Conservation (phyloP, 2,797 vertebrate species). For the Coregonus sp. region DNA sequence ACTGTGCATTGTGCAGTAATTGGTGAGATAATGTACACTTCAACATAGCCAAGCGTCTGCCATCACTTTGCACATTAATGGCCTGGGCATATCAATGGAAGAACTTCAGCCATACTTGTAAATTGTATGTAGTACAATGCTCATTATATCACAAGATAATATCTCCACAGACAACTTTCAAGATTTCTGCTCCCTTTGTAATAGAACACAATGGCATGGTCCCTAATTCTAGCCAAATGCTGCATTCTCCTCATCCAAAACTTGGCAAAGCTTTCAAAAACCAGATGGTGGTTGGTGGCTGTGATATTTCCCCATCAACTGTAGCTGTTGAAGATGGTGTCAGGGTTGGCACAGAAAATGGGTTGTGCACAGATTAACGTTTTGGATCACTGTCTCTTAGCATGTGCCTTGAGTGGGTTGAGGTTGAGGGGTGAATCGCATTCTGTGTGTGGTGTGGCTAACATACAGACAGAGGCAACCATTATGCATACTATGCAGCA, state of each 20-base stretch:
- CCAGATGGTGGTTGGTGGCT: slow-evolving; percentile 11
- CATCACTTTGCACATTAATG: neutral
- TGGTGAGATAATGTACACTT: slow-evolving; percentile 53
- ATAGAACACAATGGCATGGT: slow-evolving; percentile 12
- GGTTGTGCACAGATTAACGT: neutral
- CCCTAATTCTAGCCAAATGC: slow-evolving; percentile 13
- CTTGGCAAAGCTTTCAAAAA: too few relatives aligned
- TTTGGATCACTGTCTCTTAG: neutral
- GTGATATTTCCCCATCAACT: neutral
- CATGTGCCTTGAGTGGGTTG: neutral
- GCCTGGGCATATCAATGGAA: too few relatives aligned
- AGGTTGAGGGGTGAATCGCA: neutral
- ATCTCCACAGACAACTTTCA: neutral
- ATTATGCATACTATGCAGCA: neutral
- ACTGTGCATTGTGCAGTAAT: slow-evolving; percentile 41
- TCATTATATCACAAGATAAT: neutral
- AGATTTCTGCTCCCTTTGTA: neutral
- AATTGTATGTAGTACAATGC: neutral
- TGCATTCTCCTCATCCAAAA: slow-evolving; percentile 29
- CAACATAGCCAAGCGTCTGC: slow-evolving; percentile 24
- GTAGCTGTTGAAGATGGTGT: neutral
- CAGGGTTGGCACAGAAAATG: neutral
- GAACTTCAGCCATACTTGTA: neutral
- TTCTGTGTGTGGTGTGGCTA: neutral
- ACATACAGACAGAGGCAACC: neutral